Conservation (phyloP, 2,113 vertebrate genomes). For the Gopherus evgoodei region DNA sequence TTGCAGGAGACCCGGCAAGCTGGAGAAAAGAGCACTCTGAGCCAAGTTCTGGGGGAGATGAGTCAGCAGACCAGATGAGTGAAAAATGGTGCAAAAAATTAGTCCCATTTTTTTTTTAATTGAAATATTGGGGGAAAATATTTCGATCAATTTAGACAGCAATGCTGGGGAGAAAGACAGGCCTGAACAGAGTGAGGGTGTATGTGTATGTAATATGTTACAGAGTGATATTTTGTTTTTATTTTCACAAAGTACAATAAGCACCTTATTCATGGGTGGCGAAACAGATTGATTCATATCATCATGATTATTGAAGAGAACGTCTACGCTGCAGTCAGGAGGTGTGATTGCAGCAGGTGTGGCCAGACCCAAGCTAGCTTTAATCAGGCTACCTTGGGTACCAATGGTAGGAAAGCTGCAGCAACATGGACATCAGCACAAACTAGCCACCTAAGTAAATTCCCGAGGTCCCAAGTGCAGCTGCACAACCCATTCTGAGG, state of each 20-base stretch:
- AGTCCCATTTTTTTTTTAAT: accelerated
- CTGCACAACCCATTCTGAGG: not conserved
- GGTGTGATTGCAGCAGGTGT: not conserved
- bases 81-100: accelerated
- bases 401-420: not conserved
- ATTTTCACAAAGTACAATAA: accelerated
- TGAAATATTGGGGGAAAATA: not conserved
- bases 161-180: not conserved
- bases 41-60: not conserved
- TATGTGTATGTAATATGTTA: too few relatives aligned
- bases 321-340: accelerated
- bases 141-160: accelerated
- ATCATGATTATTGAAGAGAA: accelerated
- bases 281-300: not conserved
- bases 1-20: not conserved
- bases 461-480: not conserved
- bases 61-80: not conserved
- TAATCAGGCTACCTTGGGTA: not conserved
- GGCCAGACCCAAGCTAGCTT: not conserved
- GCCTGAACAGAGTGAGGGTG: accelerated
- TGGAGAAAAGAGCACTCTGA: not conserved
- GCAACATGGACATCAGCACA: not conserved
- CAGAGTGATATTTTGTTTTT: accelerated
- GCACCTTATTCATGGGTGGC: not conserved
- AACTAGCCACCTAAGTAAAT: not conserved